These are phyloP conservation scores for Melanostoma scalare DNA, from an alignment of 2,888 invertebrate genomes.

Conservation along the genomic window DNA sequence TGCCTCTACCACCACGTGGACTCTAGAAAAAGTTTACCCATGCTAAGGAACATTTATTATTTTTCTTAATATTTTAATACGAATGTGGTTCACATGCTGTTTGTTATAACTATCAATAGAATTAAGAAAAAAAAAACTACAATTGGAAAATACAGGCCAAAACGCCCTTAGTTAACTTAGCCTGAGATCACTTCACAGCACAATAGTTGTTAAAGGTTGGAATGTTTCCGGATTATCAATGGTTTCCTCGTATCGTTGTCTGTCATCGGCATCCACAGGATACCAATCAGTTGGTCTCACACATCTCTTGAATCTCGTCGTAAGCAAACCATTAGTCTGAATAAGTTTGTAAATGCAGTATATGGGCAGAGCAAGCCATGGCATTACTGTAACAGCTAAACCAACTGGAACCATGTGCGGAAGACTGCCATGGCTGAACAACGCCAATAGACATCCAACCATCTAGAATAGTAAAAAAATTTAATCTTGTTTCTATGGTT, in stretches of 20 bases:
- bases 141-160: no score
- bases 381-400: background rate
- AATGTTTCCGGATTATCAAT: slow-evolving; percentile 40
- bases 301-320: slow-evolving; percentile 61
- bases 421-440: background rate
- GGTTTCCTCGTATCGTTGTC: slow-evolving; percentile 68
- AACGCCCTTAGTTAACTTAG: no score
- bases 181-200: slow-evolving; percentile 13
- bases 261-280: slow-evolving; percentile 66
- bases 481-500: no score
- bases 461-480: slow-evolving; percentile 5
- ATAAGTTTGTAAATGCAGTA: slow-evolving; percentile 56
- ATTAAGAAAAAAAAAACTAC: no score
- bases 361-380: slow-evolving; percentile 65
- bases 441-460: background rate
- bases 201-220: slow-evolving; percentile 44
- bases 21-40: no score
- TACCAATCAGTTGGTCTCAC: slow-evolving; percentile 73
- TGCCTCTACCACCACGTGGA: no score
- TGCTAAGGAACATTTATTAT: no score
- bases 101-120: no score
- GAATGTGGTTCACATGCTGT: no score
- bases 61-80: no score
- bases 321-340: slow-evolving; percentile 58
- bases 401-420: background rate